These are phyloP conservation scores for Connochaetes taurinus DNA, from an alignment of 2,113 vertebrate genomes.

Conservation along the genomic window DNA sequence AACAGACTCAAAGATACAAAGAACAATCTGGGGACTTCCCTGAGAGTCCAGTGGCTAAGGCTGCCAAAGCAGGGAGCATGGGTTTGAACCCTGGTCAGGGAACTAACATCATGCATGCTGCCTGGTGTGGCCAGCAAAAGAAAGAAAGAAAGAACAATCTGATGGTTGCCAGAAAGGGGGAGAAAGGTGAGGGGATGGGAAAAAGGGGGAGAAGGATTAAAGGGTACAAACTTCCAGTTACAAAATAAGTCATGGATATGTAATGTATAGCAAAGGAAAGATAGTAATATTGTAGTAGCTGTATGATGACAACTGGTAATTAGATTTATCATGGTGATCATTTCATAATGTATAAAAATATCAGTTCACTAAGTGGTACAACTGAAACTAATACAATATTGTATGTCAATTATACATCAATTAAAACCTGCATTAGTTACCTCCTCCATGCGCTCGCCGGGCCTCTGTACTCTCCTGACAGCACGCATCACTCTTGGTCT, in stretches of 20 bases:
- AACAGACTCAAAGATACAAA: not conserved
- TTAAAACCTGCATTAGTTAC: not conserved
- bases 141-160: not conserved
- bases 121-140: not conserved
- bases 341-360: not conserved
- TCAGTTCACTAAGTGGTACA: not conserved
- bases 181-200: too few relatives aligned
- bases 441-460: not conserved
- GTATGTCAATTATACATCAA: not conserved
- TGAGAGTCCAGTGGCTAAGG: not conserved
- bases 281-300: not conserved
- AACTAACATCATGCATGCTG: not conserved
- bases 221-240: not conserved
- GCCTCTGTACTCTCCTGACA: not conserved
- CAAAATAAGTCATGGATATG: not conserved
- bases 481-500: accelerated
- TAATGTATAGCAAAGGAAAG: not conserved
- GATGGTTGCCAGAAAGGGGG: not conserved
- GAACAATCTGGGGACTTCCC: not conserved
- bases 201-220: not conserved
- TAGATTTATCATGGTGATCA: not conserved
- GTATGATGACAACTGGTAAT: not conserved
- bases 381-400: not conserved
- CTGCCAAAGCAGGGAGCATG: not conserved
- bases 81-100: not conserved